These are phyloP conservation scores for Drosophila subpulchrella DNA, from an alignment of 1,140 invertebrate species.

Conservation along the genomic window DNA sequence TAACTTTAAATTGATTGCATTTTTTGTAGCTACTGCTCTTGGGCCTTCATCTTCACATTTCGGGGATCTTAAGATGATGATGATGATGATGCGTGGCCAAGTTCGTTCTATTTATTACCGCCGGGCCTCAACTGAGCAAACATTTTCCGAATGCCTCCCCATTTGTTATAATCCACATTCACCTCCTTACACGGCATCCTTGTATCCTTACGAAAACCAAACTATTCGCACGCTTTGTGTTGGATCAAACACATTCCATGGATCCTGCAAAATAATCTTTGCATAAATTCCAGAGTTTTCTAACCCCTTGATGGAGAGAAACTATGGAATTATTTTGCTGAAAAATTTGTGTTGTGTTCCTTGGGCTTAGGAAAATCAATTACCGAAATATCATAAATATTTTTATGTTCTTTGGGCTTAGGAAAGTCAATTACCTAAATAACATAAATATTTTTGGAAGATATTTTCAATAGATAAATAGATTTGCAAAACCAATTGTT, in stretches of 20 bases:
- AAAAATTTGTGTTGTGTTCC: not conserved
- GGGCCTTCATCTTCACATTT: constrained; percentile 24
- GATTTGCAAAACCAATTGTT: no score
- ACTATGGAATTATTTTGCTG: not conserved
- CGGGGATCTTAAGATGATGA: constrained; percentile 16
- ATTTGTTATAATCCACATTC: constrained; percentile 13
- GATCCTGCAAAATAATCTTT: not conserved
- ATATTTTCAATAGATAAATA: no score
- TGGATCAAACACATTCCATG: constrained; percentile 72
- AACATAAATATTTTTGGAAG: no score
- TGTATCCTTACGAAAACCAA: constrained; percentile 23
- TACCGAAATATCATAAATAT: not conserved
- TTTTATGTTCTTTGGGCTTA: not conserved
- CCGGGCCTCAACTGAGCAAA: constrained; percentile 53
- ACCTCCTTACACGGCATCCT: not conserved
- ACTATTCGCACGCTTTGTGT: constrained; percentile 78
- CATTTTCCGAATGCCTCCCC: constrained; percentile 67
- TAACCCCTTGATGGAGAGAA: not conserved
- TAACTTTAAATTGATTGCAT: constrained; percentile 67
- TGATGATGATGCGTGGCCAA: constrained; percentile 51
- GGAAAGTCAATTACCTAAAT: not conserved
- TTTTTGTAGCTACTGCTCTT: constrained; percentile 54
- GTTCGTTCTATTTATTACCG: constrained; percentile 73
- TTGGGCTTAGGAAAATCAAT: not conserved
- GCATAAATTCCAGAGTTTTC: constrained; percentile 2